These are phyloP conservation scores for Deladenus siricidicola DNA, from an alignment of 2,888 invertebrate species.

Conservation along the genomic window DNA sequence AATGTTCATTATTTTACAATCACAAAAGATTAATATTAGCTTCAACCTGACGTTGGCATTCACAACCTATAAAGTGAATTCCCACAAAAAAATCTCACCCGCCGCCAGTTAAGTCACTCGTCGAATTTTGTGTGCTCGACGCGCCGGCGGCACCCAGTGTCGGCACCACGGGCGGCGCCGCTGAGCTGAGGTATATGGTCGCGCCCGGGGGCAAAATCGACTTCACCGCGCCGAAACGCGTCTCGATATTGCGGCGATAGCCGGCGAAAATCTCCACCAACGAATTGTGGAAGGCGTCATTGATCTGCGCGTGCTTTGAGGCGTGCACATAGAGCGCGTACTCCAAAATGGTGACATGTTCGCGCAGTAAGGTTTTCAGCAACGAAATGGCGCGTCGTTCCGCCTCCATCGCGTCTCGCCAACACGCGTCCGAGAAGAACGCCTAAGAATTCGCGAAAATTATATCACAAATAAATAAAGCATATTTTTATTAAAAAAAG, in stretches of 20 bases:
- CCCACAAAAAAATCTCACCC: background rate
- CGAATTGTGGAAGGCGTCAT: conserved; percentile 31
- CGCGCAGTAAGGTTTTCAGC: conserved; percentile 33
- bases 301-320: conserved; percentile 9
- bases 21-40: background rate
- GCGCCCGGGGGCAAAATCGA: conserved; percentile 18
- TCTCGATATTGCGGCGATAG: conserved; percentile 36
- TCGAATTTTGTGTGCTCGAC: background rate
- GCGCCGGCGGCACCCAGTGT: background rate
- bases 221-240: conserved; percentile 25
- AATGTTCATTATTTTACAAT: too few relatives aligned
- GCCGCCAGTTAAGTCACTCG: background rate
- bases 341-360: conserved; percentile 44
- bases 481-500: too few relatives aligned
- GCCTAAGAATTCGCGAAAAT: too few relatives aligned
- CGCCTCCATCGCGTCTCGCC: conserved; percentile 30
- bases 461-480: background rate
- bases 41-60: background rate
- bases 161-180: background rate
- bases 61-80: background rate
- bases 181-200: conserved; percentile 18
- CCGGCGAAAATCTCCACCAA: conserved; percentile 34
- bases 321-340: conserved; percentile 43
- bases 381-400: conserved; percentile 30
- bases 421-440: conserved; percentile 38